Conservation (phyloP, 1,140 invertebrate species). For the Macrobrachium rosenbergii region DNA sequence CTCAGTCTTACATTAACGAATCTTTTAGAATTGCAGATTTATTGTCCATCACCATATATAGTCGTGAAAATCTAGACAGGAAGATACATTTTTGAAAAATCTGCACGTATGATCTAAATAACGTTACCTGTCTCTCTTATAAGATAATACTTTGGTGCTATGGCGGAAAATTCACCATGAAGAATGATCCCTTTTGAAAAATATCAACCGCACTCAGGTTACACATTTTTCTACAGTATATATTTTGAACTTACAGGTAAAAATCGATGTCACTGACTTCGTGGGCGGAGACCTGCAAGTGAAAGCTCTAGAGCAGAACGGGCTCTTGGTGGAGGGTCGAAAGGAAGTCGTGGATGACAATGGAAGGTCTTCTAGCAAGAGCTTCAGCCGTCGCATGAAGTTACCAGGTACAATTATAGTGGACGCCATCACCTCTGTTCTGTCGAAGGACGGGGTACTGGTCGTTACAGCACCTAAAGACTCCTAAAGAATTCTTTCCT, state of each 20-base stretch:
- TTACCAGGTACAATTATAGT: conserved; percentile 15
- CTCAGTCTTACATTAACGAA: too few species aligned
- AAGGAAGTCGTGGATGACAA: neutral
- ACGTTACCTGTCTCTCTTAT: too few species aligned
- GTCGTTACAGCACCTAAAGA: conserved; percentile 46
- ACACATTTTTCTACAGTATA: neutral
- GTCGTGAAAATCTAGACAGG: too few species aligned
- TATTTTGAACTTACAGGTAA: neutral
- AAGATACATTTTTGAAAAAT: too few species aligned
- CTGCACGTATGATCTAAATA: too few species aligned
- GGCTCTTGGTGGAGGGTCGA: conserved; percentile 9
- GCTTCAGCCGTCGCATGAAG: conserved; percentile 39
- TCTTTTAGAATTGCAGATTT: too few species aligned
- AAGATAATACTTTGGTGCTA: too few species aligned
- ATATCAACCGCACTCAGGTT: too few species aligned
- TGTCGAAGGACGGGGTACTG: conserved; percentile 59
- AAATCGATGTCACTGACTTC: conserved; percentile 28
- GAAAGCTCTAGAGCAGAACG: conserved; percentile 17
- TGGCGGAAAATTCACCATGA: too few species aligned
- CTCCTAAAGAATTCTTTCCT: too few species aligned
- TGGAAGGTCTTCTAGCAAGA: conserved; percentile 6
- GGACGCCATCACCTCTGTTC: conserved; percentile 49
- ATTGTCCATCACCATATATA: too few species aligned
- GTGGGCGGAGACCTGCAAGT: conserved; percentile 6
- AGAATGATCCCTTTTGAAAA: too few species aligned